Conservation (phyloP, 92 coral and sea anemone species). For the Plumapathes pennacea region DNA sequence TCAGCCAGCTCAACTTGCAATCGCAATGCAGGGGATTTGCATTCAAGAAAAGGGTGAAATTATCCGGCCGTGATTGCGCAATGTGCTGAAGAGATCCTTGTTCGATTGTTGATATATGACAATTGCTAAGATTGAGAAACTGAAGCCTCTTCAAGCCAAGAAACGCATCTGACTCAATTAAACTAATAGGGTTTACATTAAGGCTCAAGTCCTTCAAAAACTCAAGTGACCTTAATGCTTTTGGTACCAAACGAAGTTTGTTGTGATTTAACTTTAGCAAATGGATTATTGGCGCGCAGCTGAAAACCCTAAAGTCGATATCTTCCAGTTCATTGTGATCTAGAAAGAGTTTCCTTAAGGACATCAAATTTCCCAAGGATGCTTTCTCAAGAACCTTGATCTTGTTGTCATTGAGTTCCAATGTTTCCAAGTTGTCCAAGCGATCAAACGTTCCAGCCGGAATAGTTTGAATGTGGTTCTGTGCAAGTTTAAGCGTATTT, state of each 20-base stretch:
- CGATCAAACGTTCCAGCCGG: conserved; percentile 66
- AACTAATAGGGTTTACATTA: conserved; percentile 44
- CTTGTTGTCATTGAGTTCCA: conserved; percentile 32
- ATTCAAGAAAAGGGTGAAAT: conserved; percentile 9
- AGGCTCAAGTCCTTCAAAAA: conserved; percentile 47
- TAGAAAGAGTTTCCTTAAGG: conserved; percentile 45
- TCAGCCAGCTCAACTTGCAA: conserved; percentile 56
- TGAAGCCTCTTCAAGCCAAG: conserved; percentile 20
- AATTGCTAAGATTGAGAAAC: conserved; percentile 26
- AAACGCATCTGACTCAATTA: conserved; percentile 42
- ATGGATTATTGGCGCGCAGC: conserved; percentile 42
- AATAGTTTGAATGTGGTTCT: conserved; percentile 29
- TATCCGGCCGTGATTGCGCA: no score
- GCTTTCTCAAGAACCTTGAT: conserved; percentile 28
- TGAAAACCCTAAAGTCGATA: conserved; percentile 27
- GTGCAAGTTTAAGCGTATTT: conserved; percentile 31
- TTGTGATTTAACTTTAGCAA: conserved; percentile 41
- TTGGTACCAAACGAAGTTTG: conserved; percentile 27
- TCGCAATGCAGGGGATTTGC: conserved; percentile 69
- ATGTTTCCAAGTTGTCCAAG: conserved; percentile 25
- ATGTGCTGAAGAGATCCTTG: conserved; percentile 30
- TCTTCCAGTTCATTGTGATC: conserved; percentile 38
- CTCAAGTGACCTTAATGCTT: conserved; percentile 7
- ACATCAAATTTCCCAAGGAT: conserved; percentile 58
- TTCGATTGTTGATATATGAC: conserved; percentile 32